Evolutionary conservation across 2,113 vertebrate species (phyloP).

Genomic region (Casuarius casuarius): DNA sequence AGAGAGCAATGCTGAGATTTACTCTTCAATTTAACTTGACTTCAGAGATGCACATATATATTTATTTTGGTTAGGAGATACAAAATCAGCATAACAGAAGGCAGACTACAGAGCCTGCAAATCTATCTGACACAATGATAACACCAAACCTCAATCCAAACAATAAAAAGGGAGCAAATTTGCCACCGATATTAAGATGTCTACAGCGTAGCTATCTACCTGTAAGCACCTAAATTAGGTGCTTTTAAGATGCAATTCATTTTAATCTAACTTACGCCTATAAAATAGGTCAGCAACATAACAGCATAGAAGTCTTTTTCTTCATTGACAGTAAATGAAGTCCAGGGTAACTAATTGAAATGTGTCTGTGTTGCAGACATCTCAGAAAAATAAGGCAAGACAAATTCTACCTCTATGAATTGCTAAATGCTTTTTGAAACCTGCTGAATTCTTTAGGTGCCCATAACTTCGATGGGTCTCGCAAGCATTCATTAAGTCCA

Average conservation of each 20-base stretch:
- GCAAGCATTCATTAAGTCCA: not conserved
- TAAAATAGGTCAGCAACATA: not conserved
- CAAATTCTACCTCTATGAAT: not conserved
- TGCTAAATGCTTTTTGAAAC: not conserved
- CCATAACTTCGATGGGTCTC: not conserved
- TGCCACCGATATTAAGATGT: not conserved
- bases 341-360: not conserved
- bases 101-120: not conserved
- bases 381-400: not conserved
- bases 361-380: not conserved
- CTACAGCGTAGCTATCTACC: not conserved
- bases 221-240: not conserved
- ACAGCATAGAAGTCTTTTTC: not conserved
- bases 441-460: not conserved
- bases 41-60: not conserved
- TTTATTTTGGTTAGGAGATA: conserved; percentile 32
- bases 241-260: conserved; percentile 4
- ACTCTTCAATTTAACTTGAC: not conserved
- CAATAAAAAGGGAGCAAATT: not conserved
- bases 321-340: not conserved
- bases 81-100: not conserved
- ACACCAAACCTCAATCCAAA: not conserved
- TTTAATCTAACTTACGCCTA: not conserved
- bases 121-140: not conserved
- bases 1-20: not conserved